These are phyloP conservation scores for Coptotermes formosanus DNA, from an alignment of 1,140 invertebrate species.

Conservation along the genomic window DNA sequence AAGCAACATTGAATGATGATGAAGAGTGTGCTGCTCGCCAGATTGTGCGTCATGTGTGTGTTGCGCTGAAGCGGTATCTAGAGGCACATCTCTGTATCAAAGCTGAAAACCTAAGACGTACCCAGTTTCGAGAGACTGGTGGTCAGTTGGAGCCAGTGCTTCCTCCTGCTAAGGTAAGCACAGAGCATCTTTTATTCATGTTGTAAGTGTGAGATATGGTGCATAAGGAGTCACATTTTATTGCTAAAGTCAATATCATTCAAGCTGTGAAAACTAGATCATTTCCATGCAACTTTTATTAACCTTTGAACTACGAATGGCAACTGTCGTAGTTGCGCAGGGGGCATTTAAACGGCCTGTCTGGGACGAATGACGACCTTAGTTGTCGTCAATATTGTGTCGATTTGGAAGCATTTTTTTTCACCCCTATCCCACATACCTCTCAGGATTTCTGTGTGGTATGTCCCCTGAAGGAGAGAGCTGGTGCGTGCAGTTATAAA, in stretches of 20 bases:
- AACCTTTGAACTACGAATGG: too few species aligned
- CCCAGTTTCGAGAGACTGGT: conserved; percentile 51
- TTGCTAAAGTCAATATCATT: background rate
- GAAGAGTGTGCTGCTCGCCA: conserved; percentile 91
- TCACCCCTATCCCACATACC: too few species aligned
- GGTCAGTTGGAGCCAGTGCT: conserved; percentile 45
- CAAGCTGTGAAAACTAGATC: background rate
- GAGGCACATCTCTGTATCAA: conserved; percentile 87
- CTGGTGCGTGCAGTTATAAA: too few species aligned
- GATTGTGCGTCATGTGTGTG: conserved; percentile 88
- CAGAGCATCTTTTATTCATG: background rate
- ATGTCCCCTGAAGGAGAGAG: too few species aligned
- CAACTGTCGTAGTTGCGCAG: too few species aligned
- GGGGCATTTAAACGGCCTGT: too few species aligned
- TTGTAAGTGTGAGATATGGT: background rate
- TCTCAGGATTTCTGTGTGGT: too few species aligned
- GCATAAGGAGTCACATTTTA: background rate
- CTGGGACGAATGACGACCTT: too few species aligned
- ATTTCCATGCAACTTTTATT: background rate
- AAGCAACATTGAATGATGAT: conserved; percentile 75
- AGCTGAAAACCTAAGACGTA: conserved; percentile 73
- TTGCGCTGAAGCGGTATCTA: conserved; percentile 87
- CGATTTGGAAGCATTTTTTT: too few species aligned
- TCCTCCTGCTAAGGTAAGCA: conserved; percentile 63
- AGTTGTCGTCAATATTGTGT: too few species aligned